Base-by-base conservation (phyloP, 2,888 invertebrate genomes). In the Eristalis intricaria region DNA sequence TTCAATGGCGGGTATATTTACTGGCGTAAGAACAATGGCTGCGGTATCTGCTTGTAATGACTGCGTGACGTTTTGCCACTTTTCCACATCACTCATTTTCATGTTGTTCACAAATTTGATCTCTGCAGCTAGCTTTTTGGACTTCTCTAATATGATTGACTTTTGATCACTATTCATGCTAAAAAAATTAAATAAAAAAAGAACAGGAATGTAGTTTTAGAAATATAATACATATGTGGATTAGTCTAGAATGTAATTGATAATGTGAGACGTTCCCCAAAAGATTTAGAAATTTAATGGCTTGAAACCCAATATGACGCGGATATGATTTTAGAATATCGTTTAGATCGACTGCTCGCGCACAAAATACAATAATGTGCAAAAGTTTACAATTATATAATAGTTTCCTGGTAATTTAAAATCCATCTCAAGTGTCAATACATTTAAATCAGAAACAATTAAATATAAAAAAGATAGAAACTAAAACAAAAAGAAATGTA, bases 21-120 rank as follows among this genome's bases (percentile, higher is more conserved):
- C 63, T 15, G 60, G 58, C 32, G 60, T 29, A 75, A n/a, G n/a
- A 19, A 22, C 35, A 43, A 19, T 19, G 7, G 63, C 5, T 38
- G 56, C 11, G 8, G 43, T 58, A 11, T 66, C 50, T 29, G 64
- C 4, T 35, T 29, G 56, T 50, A 23, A 69, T 7, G 15, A 10
- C n/a, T 13, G 26, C 29, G 61, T 68, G n/a, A 38, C 23, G 0
- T 22, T 40, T 66, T 71, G 65, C 71, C 56, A 61, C 58, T 61
- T 80, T 26, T 86, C 65, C 5, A 78, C 22, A 68, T 88, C 84
- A 68, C 79, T 63, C 19, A 84, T n/a, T 81, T 89, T 89, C 81
- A 84, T 80, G 15, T 58, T 82, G 88, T 93, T 93, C 32, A 92
- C 92, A 22, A 89, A 70, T 81, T 92, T 92, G 56, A 93, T 93